Evolutionary conservation across 2,113 vertebrate species (phyloP), one percentile per base, ranked within the genome.

Genomic region (Hemicordylus capensis): DNA sequence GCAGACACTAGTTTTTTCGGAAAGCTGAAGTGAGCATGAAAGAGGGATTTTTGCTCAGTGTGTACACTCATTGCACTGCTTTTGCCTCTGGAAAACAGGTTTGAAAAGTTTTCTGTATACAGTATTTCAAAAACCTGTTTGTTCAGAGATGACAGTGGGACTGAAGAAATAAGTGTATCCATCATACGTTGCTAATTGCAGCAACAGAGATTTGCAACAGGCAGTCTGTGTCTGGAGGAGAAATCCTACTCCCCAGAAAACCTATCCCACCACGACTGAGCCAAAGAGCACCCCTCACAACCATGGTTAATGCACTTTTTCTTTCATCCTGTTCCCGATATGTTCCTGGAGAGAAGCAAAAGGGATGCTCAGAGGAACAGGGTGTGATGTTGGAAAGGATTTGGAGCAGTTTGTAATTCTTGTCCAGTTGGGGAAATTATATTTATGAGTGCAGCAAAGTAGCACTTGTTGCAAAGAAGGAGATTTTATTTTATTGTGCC

Each of bases 341-440:
- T 63, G 76, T 70, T 85, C 59, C 64, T 87, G 85, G 80, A 56
- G 64, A 48, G 44, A 56, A 63, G 39, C n/a, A 78, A 42, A 51
- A 42, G 64, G 12, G 6, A 58, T n/a, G 12, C 12, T 51, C n/a
- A 15, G n/a, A 81, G 48, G 42, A 39, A 69, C 24, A 76, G 22
- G 6, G 26, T 31, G 44, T 8, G 6, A 34, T 31, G n/a, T 46
- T 81, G 44, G 22, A 76, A 81, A 76, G 61, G 61, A 69, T 39
- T n/a, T 61, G 37, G 61, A 70, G 54, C 64, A 46, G 26, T 44
- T 22, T 19, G 39, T 76, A 15, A 48, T 61, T 51, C n/a, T 39
- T 69, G 63, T 34, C 6, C 17, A 6, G 17, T 61, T 70, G n/a
- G 39, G 39, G 26, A 42, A 42, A 1, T 67, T 72, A 17, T 78